These are phyloP conservation scores for Siderastrea siderea DNA, from an alignment of 92 coral and sea anemone genomes.

Conservation along the genomic window DNA sequence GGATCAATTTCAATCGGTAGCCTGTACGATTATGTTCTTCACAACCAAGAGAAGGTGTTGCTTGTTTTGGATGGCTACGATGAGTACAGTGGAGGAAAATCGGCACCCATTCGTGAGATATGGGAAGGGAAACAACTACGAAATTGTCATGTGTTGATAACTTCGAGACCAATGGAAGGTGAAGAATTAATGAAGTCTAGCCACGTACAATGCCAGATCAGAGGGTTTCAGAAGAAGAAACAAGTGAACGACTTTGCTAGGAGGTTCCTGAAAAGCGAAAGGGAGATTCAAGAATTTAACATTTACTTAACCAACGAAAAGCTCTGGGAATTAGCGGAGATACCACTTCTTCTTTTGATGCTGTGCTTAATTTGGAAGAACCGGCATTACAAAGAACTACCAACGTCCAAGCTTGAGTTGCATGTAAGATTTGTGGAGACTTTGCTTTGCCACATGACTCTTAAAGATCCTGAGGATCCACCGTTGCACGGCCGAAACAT, in stretches of 20 bases:
- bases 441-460: neutral
- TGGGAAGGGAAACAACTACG: conserved; percentile 8
- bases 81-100: neutral
- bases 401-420: neutral
- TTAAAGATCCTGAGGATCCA: neutral
- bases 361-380: conserved; percentile 24
- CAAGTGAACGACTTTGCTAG: conserved; percentile 19
- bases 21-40: no score
- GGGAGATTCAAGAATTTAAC: neutral
- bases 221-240: neutral
- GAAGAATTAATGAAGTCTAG: conserved; percentile 3
- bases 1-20: no score
- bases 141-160: conserved; percentile 11
- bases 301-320: neutral
- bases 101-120: neutral
- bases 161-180: neutral
- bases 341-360: conserved; percentile 31
- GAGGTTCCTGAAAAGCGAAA: neutral
- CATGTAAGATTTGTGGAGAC: conserved; percentile 29
- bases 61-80: no score
- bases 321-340: conserved; percentile 15
- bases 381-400: conserved; percentile 6
- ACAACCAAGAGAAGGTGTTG: no score
- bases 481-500: neutral
- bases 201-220: conserved; percentile 9